Conservation (phyloP, 2,888 invertebrate genomes). For the Meghimatium bilineatum region DNA sequence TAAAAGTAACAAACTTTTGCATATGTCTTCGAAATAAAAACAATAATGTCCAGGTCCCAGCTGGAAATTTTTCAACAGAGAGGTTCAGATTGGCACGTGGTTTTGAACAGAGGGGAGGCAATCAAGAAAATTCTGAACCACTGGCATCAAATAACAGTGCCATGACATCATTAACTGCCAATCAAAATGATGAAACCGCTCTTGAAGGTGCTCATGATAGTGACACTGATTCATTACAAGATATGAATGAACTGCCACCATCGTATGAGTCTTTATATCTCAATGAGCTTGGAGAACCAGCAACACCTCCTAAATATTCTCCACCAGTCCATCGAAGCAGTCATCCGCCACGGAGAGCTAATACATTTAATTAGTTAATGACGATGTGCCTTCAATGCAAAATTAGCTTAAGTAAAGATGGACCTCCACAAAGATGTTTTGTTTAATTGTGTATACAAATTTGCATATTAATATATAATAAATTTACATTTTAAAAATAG, state of each 20-base stretch:
- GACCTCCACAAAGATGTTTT: too few species aligned
- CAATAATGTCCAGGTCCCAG: neutral
- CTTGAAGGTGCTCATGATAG: slow-evolving; percentile 14
- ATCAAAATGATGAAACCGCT: neutral
- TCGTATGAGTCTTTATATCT: slow-evolving; percentile 44
- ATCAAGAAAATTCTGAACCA: neutral
- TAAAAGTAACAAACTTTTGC: slow-evolving; percentile 23
- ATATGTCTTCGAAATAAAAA: slow-evolving; percentile 16
- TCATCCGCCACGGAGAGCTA: slow-evolving; percentile 39
- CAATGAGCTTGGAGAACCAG: slow-evolving; percentile 24
- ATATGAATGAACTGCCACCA: slow-evolving; percentile 32
- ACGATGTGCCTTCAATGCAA: neutral
- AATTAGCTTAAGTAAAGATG: too few species aligned
- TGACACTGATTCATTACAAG: slow-evolving; percentile 32
- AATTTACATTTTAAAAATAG: too few species aligned
- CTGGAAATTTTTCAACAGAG: neutral
- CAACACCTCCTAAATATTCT: slow-evolving; percentile 31
- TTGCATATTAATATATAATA: too few species aligned
- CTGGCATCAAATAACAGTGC: neutral
- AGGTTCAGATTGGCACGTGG: neutral
- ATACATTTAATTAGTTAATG: slow-evolving; percentile 36
- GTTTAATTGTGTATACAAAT: too few species aligned
- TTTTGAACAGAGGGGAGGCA: neutral
- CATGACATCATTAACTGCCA: neutral
- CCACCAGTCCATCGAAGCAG: slow-evolving; percentile 33